Percentiles rank a stretch among this genome's conserved stretches.
Conservation (phyloP, 2,113 vertebrate species). For the Poecile atricapillus region DNA sequence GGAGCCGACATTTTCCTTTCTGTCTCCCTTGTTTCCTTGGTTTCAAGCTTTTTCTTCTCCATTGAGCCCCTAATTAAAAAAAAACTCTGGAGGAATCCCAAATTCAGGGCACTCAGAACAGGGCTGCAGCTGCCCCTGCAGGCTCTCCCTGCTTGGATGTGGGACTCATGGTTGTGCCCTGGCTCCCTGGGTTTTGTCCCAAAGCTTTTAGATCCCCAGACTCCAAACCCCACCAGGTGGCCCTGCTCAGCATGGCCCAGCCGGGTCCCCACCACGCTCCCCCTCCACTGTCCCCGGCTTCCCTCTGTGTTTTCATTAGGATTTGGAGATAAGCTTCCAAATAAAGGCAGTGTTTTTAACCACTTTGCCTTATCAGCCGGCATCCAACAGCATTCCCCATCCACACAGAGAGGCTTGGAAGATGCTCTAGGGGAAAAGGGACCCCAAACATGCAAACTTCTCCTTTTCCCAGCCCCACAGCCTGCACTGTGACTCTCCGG, state of each 20-base stretch:
- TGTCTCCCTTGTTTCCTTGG: slow-evolving; percentile 11
- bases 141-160: background rate
- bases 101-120: rapidly evolving
- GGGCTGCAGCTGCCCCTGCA: background rate
- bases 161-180: background rate
- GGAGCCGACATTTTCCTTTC: background rate
- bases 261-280: background rate
- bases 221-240: background rate
- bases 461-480: background rate
- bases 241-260: background rate
- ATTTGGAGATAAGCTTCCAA: slow-evolving; percentile 55
- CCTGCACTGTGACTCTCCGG: rapidly evolving
- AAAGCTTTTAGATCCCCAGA: background rate
- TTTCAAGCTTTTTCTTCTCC: slow-evolving; percentile 26
- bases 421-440: background rate
- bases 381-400: background rate
- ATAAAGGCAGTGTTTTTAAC: slow-evolving; percentile 15
- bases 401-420: background rate
- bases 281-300: background rate
- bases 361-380: slow-evolving; percentile 23
- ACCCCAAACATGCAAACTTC: background rate
- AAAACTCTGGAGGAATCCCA: background rate
- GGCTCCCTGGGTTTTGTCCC: background rate
- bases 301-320: slow-evolving; percentile 28
- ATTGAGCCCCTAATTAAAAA: background rate